Base-by-base conservation (phyloP, 2,888 invertebrate species). In the Microplitis manilae region DNA sequence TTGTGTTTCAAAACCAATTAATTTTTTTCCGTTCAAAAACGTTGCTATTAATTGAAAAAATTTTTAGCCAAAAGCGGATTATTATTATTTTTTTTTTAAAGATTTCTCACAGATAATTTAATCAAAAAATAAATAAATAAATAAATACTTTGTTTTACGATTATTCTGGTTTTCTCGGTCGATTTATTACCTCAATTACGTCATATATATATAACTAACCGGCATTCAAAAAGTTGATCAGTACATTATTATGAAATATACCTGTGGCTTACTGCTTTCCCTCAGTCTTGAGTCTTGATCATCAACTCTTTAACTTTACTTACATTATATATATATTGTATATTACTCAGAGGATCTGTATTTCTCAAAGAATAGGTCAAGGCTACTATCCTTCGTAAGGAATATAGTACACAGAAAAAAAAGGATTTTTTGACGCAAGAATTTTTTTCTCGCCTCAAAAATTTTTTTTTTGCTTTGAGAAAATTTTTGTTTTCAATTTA, bases 181-280 rank as follows among this genome's bases (percentile, higher is more conserved):
- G 61, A 62, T 9, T 71, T 7, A 62, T 71, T 71, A 71, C 38
- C 15, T 71, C 62, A 71, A 41, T 71, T 61, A 71, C 62, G 30
- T 71, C 62, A 71, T 71, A 38, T 38, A 68, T 40, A 41, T 41
- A 41, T 17, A 15, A 40, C 50, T 68, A 38, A 62, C 40, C 71
- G 65, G 50, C 67, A 50, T 71, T 60, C 67, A 38, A 76, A 71
- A 71, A 76, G 67, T 76, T 76, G 76, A 76, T 71, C 71, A 71
- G 76, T 71, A 67, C 71, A 71, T 61, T 61, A 71, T 71, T 71
- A 60, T 59, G 71, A 68, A 71, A 71, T 70, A 8, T 41, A 15
- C 50, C 17, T 68, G 68, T 15, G 40, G 17, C 62, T 15, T 30
- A n/a, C 39, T 71, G 71, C 71, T 71, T 71, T 71, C 71, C 71